Evolutionary conservation across 2,797 vertebrate species (phyloP), one percentile per base, ranked within the genome.

Genomic region (Malurus splendens): DNA sequence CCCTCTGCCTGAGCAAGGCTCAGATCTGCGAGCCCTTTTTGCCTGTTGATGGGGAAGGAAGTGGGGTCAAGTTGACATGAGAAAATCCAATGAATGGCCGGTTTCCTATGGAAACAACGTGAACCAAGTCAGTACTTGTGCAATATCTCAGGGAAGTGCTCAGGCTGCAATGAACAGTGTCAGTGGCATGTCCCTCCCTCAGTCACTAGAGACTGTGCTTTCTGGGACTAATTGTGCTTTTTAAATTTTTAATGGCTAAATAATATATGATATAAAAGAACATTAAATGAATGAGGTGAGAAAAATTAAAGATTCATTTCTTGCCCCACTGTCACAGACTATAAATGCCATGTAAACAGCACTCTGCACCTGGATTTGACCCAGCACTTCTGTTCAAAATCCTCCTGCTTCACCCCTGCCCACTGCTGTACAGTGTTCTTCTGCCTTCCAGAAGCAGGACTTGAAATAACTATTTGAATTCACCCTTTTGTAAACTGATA

Each of bases 121-220:
- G 28, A 64, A 22, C 4, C 11, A 36, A 42, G 24, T 78, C 48
- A 23, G 42, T 36, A 36, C 41, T 25, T 56, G 38, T 56, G 51
- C 38, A 47, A 8, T 7, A 16, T 38, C 9, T 51, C 18, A 51
- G 45, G 15, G 25, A 44, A 44, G n/a, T 18, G 18, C 7, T 17
- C 10, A 13, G 32, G 30, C 41, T 76, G 30, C 16, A 10, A 72
- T 65, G 61, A 60, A 39, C n/a, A 11, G 3, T 42, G 48, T 56
- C 0, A 0, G 42, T 39, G 15, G 22, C 22, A 14, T 1, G 7
- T 41, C 32, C 48, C 28, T 70, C 14, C 14, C 50, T 18, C 0
- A 0, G 32, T 13, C 16, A 10, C 38, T 45, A 27, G 33, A 38
- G 24, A 15, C 0, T 0, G 11, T 59, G 33, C 17, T 82, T n/a